phyloP scores from a whole-genome alignment of 2,888 invertebrate genomes.

The Acrobasis consociella region DNA sequence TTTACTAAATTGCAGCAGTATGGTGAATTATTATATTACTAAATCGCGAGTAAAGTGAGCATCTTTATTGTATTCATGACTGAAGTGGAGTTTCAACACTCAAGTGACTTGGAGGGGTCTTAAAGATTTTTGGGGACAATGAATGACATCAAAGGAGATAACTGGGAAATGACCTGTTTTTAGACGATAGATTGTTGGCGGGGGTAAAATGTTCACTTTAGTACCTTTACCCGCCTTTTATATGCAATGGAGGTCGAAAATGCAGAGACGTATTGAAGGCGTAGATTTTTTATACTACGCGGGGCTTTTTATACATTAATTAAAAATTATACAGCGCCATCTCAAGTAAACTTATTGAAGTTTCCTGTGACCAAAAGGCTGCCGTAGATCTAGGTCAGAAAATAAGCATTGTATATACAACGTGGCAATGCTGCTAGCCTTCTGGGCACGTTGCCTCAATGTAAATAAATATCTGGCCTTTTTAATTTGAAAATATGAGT shows the following conservation, averaged over 20 bases:
- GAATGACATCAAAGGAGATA: not conserved
- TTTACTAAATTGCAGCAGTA: not conserved
- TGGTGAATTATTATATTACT: not conserved
- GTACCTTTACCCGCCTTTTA: not conserved
- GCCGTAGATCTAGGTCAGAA: too few species aligned
- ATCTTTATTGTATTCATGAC: not conserved
- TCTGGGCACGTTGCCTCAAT: too few species aligned
- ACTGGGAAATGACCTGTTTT: not conserved
- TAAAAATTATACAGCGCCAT: too few species aligned
- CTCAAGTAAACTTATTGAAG: too few species aligned
- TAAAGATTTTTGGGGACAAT: conserved; percentile 4
- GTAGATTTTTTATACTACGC: not conserved
- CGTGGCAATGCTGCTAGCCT: too few species aligned
- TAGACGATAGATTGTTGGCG: not conserved
- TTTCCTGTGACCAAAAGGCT: too few species aligned
- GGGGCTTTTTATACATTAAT: too few species aligned
- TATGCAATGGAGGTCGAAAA: not conserved
- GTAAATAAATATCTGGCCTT: too few species aligned
- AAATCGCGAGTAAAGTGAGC: not conserved
- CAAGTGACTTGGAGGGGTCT: not conserved
- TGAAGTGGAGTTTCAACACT: not conserved
- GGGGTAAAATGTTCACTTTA: not conserved
- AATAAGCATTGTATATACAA: too few species aligned
- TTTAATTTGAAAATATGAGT: too few species aligned
- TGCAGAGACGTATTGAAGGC: not conserved